A percentile compares a stretch with the other conserved stretches of the same genome.
These are phyloP conservation scores for Apogon hyalosoma DNA, from an alignment of 2,797 vertebrate genomes.

Conservation along the genomic window DNA sequence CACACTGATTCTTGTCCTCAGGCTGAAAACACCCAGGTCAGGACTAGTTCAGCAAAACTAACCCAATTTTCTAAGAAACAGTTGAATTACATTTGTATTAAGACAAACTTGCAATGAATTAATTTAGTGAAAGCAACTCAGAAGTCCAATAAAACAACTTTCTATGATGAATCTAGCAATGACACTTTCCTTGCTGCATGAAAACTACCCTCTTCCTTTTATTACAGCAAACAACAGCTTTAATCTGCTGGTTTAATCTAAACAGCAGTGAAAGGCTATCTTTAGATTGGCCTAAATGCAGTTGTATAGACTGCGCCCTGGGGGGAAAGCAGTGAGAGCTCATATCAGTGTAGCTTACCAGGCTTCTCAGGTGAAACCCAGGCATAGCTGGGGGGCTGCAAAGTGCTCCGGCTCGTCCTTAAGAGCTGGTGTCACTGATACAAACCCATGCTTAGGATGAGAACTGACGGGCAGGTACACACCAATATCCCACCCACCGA, in stretches of 20 bases:
- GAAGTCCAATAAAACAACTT: background rate
- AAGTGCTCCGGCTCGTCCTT: constrained; percentile 62
- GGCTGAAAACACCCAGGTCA: constrained; percentile 26
- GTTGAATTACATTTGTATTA: background rate
- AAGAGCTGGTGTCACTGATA: constrained; percentile 66
- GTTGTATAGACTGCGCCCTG: constrained; percentile 33
- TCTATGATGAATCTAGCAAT: background rate
- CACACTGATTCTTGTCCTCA: constrained; percentile 43
- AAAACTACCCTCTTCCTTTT: background rate
- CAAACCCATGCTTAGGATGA: constrained; percentile 45
- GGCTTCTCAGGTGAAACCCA: constrained; percentile 75
- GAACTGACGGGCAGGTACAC: constrained; percentile 31
- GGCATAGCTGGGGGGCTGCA: constrained; percentile 70
- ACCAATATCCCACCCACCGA: constrained; percentile 55
- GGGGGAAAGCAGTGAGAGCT: constrained; percentile 57
- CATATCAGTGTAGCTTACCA: constrained; percentile 75
- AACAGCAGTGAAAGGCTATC: constrained; percentile 40
- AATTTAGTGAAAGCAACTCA: background rate
- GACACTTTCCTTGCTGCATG: background rate
- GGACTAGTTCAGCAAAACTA: constrained; percentile 10
- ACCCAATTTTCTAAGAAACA: background rate
- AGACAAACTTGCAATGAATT: constrained; percentile 12
- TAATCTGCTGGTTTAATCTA: constrained; percentile 38
- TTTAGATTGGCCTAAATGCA: constrained; percentile 45
- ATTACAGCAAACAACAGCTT: constrained; percentile 1